Evolutionary conservation across 2,113 vertebrate genomes (phyloP).

Genomic region (Cichladusa arquata): DNA sequence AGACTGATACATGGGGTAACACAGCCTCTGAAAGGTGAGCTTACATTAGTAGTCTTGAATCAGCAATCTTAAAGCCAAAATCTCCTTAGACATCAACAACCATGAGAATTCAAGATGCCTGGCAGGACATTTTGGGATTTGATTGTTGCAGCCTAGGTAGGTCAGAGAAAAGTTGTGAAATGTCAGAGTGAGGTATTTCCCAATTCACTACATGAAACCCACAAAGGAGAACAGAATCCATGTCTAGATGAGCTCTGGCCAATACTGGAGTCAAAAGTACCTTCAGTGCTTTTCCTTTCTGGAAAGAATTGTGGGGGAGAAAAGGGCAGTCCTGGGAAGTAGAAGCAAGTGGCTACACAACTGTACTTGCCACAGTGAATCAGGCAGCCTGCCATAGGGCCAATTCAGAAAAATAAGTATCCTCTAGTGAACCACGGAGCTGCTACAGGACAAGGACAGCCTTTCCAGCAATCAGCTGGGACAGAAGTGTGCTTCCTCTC

Average conservation of each 20-base stretch:
- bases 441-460: not conserved
- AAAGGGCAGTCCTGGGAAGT: not conserved
- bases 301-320: not conserved
- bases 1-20: rapidly evolving
- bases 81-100: not conserved
- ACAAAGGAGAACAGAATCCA: not conserved
- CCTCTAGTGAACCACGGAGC: not conserved
- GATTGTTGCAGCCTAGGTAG: not conserved
- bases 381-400: not conserved
- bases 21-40: not conserved
- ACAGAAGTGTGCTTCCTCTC: not conserved
- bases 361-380: not conserved
- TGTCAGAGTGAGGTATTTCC: not conserved
- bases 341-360: not conserved
- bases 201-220: not conserved
- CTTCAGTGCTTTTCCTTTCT: not conserved
- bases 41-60: not conserved
- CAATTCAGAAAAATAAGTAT: not conserved
- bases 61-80: not conserved
- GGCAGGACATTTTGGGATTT: not conserved
- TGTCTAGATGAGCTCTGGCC: not conserved
- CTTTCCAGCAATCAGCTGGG: not conserved
- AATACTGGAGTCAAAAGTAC: not conserved
- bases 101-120: not conserved
- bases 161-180: not conserved